These are phyloP conservation scores for Hylaeus anthracinus DNA, from an alignment of 1,140 invertebrate genomes.

Conservation along the genomic window DNA sequence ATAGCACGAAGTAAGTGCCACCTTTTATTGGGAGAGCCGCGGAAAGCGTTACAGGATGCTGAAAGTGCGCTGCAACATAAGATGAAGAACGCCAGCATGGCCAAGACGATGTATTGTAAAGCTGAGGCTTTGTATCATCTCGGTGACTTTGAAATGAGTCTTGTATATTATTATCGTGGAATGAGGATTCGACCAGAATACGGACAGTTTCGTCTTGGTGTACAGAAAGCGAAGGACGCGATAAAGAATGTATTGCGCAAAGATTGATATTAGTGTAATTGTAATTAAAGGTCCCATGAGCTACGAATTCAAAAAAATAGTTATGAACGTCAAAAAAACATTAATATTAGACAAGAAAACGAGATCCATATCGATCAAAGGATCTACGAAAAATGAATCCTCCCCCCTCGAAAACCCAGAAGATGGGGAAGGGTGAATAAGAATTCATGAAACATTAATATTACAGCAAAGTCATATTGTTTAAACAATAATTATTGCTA, in stretches of 20 bases:
- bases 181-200: conserved; percentile 92
- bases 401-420: too few species aligned
- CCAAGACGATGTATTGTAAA: conserved; percentile 94
- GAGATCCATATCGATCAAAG: too few species aligned
- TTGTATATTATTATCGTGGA: conserved; percentile 95
- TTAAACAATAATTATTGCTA: too few species aligned
- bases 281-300: too few species aligned
- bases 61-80: conserved; percentile 86
- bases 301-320: too few species aligned
- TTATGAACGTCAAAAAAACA: too few species aligned
- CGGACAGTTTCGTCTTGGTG: conserved; percentile 92
- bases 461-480: too few species aligned
- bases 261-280: not conserved
- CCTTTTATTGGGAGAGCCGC: conserved; percentile 92
- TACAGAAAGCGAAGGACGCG: conserved; percentile 96
- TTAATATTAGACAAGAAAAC: too few species aligned
- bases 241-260: conserved; percentile 89
- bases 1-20: conserved; percentile 95
- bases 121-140: conserved; percentile 96
- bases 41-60: conserved; percentile 91
- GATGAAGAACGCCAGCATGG: conserved; percentile 87
- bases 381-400: too few species aligned
- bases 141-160: conserved; percentile 95
- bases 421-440: too few species aligned
- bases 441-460: too few species aligned